Conservation (phyloP, 2,888 invertebrate genomes). For the Noctua pronuba region DNA sequence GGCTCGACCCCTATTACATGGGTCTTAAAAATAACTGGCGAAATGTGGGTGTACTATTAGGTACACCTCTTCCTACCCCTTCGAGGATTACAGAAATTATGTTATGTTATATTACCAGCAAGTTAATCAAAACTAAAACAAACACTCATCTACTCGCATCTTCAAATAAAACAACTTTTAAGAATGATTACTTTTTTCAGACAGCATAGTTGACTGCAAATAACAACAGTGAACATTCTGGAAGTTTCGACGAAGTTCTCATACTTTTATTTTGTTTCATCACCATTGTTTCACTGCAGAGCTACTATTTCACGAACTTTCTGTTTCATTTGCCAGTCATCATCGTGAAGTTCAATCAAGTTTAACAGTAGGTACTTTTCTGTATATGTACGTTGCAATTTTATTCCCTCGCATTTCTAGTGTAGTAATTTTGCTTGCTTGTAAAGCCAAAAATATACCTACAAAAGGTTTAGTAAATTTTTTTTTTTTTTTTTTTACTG, state of each 20-base stretch:
- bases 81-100: not conserved
- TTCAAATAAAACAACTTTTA: conserved; percentile 14
- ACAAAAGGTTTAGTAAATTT: not conserved
- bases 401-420: not conserved
- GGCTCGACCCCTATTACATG: no score
- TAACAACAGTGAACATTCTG: conserved; percentile 21
- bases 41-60: no score
- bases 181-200: conserved; percentile 49
- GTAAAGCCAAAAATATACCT: not conserved
- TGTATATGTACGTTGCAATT: not conserved
- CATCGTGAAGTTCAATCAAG: conserved; percentile 4
- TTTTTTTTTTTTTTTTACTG: no score
- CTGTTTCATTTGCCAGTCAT: conserved; percentile 14
- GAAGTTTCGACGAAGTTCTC: conserved; percentile 27
- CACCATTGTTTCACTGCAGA: conserved; percentile 20
- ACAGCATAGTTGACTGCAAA: conserved; percentile 25
- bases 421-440: not conserved
- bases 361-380: not conserved
- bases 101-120: not conserved
- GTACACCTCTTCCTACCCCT: not conserved
- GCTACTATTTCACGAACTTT: conserved; percentile 14
- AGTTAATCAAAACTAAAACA: not conserved
- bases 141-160: not conserved
- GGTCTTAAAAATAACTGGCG: no score
- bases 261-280: conserved; percentile 32